phyloP scores from a whole-genome alignment of 2,888 invertebrate species.

The Limnephilus lunatus region DNA sequence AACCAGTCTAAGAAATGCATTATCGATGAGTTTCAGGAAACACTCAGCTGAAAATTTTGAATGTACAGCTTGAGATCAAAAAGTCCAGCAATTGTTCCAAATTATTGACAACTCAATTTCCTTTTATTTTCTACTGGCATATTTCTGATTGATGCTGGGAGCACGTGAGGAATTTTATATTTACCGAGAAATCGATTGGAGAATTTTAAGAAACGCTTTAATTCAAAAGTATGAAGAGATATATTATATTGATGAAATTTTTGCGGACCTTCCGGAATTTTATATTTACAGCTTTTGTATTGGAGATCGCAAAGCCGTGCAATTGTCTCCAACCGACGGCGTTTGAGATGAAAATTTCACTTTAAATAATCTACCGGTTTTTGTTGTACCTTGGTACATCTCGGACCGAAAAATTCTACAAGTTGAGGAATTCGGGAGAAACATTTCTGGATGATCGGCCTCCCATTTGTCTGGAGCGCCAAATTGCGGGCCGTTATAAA shows the following conservation, averaged over 20 bases:
- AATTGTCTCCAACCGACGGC: not conserved
- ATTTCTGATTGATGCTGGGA: not conserved
- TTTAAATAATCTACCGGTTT: constrained; percentile 4
- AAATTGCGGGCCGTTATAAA: constrained; percentile 16
- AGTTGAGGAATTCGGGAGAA: constrained; percentile 33
- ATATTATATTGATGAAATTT: not conserved
- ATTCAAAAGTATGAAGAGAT: not conserved
- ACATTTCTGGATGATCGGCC: constrained; percentile 33
- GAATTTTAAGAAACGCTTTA: not conserved
- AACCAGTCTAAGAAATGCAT: no score
- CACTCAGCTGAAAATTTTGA: no score
- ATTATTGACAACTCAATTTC: not conserved
- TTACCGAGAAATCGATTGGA: not conserved
- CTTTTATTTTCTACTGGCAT: not conserved
- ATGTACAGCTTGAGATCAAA: not conserved
- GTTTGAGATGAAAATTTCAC: not conserved
- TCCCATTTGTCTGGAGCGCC: constrained; percentile 36
- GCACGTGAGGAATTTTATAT: not conserved
- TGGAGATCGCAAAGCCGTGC: not conserved
- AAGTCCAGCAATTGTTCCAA: not conserved
- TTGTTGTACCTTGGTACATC: not conserved
- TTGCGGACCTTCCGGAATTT: not conserved
- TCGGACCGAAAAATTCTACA: constrained; percentile 40
- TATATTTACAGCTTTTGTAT: not conserved
- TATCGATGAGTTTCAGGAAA: no score